Conservation (phyloP, 92 coral and sea anemone genomes). For the Paragorgia papillata region DNA sequence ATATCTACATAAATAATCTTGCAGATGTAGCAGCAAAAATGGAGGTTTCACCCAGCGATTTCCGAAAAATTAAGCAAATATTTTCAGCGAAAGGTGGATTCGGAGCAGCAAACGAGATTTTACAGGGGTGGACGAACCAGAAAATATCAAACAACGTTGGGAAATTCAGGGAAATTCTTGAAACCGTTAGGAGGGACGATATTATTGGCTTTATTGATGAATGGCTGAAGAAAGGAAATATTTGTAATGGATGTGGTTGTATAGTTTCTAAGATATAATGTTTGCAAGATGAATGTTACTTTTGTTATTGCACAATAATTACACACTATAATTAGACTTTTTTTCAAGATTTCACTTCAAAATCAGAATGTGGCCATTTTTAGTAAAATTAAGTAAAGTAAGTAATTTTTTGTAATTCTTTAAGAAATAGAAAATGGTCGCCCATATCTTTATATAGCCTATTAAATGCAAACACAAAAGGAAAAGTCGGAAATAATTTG, state of each 20-base stretch:
- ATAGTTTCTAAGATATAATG: background rate
- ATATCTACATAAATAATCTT: background rate
- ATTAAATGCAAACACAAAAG: no score
- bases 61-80: background rate
- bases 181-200: background rate
- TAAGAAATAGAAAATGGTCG: no score
- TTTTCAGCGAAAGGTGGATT: background rate
- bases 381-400: no score
- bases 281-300: no score
- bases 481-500: no score
- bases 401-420: no score
- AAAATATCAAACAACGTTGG: background rate
- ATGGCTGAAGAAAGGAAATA: background rate
- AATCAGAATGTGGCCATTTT: no score
- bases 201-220: background rate
- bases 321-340: no score
- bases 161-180: background rate
- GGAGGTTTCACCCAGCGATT: background rate
- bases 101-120: background rate
- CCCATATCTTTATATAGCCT: no score
- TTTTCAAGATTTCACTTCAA: no score
- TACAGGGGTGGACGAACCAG: background rate
- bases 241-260: slow-evolving; percentile 27
- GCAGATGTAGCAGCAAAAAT: background rate
- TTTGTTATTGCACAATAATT: no score